Percentiles rank a stretch among this genome's conserved stretches.
These are phyloP conservation scores for Neomorphus geoffroyi DNA, from an alignment of 2,797 vertebrate genomes.

Conservation along the genomic window DNA sequence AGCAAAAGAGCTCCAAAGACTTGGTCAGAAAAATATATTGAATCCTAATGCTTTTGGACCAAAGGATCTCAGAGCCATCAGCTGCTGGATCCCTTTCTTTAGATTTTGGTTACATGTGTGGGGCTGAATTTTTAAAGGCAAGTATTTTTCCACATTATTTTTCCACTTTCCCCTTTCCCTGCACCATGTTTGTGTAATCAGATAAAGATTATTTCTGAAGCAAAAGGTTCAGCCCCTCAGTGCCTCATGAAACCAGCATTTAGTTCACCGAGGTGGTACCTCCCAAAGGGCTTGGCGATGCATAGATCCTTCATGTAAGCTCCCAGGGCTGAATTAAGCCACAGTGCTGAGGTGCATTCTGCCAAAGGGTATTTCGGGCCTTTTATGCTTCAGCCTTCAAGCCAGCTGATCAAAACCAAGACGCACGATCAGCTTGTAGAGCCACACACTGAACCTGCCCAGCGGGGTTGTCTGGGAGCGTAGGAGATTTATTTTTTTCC, in stretches of 20 bases:
- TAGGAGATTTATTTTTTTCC: not conserved
- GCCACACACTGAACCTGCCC: not conserved
- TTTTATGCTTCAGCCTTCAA: not conserved
- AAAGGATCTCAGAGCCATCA: not conserved
- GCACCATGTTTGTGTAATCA: not conserved
- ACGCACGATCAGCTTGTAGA: not conserved
- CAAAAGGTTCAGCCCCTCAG: not conserved
- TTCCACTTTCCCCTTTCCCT: not conserved
- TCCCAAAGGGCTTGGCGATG: not conserved
- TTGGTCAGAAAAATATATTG: not conserved
- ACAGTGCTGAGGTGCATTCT: not conserved
- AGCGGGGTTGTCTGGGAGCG: not conserved
- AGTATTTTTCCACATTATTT: not conserved
- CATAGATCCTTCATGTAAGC: not conserved
- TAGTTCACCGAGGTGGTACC: not conserved
- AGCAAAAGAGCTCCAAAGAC: not conserved
- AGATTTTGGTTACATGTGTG: not conserved
- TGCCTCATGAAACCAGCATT: not conserved
- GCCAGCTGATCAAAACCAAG: not conserved
- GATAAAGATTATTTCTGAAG: not conserved
- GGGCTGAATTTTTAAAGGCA: not conserved
- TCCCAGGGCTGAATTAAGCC: not conserved
- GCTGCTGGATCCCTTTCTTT: not conserved
- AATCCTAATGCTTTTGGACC: constrained; percentile 1
- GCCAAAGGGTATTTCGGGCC: not conserved